These are phyloP conservation scores for Erythrocercus mccallii DNA, from an alignment of 2,113 vertebrate genomes.

Conservation along the genomic window DNA sequence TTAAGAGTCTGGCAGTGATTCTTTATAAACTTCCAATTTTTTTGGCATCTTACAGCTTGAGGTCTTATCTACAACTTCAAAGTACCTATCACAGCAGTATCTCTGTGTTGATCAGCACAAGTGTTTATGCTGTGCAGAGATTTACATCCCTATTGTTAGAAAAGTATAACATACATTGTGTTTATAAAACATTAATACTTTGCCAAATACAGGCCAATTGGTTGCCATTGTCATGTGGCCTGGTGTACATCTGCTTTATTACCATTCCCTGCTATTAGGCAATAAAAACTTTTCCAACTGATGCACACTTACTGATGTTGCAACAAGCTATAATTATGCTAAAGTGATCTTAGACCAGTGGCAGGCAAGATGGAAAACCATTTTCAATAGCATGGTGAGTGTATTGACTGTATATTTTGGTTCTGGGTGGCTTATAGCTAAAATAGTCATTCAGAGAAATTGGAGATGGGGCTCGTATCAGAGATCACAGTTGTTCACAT, in stretches of 20 bases:
- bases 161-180: background rate
- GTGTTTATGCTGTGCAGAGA: conserved; percentile 36
- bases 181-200: conserved; percentile 44
- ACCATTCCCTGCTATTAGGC: conserved; percentile 27
- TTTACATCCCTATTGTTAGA: conserved; percentile 21
- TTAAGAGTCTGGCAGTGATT: conserved; percentile 53
- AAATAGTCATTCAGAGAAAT: background rate
- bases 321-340: conserved; percentile 20
- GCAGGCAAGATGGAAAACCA: background rate
- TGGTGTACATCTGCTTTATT: conserved; percentile 44
- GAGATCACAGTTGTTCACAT: background rate
- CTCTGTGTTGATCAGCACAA: conserved; percentile 25
- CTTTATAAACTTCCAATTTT: conserved; percentile 40
- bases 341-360: conserved; percentile 29
- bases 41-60: conserved; percentile 38
- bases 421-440: background rate
- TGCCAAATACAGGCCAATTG: conserved; percentile 42
- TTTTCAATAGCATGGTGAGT: background rate
- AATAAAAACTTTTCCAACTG: conserved; percentile 39
- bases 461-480: background rate
- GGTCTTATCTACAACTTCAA: conserved; percentile 43
- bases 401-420: background rate
- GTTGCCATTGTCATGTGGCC: conserved; percentile 26
- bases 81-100: conserved; percentile 49
- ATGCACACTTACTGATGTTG: background rate